A percentile compares a stretch with the other conserved stretches of the same genome.
Conservation (phyloP, 1,140 invertebrate species). For the Panagrolaimus sp. region DNA sequence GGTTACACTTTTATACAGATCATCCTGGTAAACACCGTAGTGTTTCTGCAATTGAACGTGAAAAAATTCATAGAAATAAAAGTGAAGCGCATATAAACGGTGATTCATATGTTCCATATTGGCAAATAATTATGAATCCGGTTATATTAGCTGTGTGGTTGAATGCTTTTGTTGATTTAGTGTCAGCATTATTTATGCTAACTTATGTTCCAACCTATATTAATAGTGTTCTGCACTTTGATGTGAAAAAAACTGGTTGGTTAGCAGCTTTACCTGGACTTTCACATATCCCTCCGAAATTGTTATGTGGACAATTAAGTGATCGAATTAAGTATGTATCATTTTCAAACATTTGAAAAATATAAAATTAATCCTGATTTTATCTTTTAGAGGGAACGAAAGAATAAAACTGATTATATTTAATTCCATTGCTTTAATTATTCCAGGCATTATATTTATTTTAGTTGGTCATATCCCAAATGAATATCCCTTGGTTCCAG, state of each 20-base stretch:
- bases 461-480: slow-evolving; percentile 44
- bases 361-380: slow-evolving; percentile 5
- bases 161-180: slow-evolving; percentile 42
- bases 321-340: slow-evolving; percentile 14
- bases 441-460: slow-evolving; percentile 42
- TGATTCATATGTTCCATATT: slow-evolving; percentile 33
- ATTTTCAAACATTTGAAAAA: neutral
- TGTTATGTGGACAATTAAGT: slow-evolving; percentile 13
- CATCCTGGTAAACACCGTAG: slow-evolving; percentile 33
- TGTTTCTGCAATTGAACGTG: slow-evolving; percentile 22
- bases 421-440: slow-evolving; percentile 45
- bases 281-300: slow-evolving; percentile 18
- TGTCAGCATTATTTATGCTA: slow-evolving; percentile 39
- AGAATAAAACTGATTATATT: slow-evolving; percentile 42
- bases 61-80: slow-evolving; percentile 32
- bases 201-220: slow-evolving; percentile 44
- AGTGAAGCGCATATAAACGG: slow-evolving; percentile 28
- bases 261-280: slow-evolving; percentile 18
- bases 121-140: slow-evolving; percentile 14
- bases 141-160: slow-evolving; percentile 43
- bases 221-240: slow-evolving; percentile 38
- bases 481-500: slow-evolving; percentile 24
- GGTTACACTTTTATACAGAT: slow-evolving; percentile 37
- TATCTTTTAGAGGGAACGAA: slow-evolving; percentile 17
- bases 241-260: slow-evolving; percentile 9